Percentiles rank a stretch among this genome's conserved stretches.
phyloP scores from a whole-genome alignment of 2,797 vertebrate species.

The Sebastes itinus region DNA sequence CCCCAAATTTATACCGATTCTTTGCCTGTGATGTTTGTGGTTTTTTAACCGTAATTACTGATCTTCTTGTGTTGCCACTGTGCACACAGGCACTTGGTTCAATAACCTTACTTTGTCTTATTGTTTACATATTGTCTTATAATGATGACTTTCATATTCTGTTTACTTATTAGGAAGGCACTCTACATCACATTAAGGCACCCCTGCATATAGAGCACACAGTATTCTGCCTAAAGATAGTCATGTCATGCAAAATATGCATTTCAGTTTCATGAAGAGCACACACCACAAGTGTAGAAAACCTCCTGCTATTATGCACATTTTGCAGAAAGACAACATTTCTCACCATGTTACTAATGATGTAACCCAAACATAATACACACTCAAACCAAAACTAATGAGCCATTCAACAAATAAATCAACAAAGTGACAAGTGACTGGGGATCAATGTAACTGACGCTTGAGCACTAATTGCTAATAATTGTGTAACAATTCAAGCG shows the following conservation, averaged over 20 bases:
- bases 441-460: neutral
- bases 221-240: neutral
- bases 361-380: neutral
- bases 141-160: too few species aligned
- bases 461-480: neutral
- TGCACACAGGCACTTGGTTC: too few species aligned
- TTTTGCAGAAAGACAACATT: neutral
- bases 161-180: too few species aligned
- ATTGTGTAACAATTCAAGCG: neutral
- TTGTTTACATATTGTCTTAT: too few species aligned
- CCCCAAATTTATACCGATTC: too few species aligned
- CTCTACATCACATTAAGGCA: too few species aligned
- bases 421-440: constrained; percentile 7
- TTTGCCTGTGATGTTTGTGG: too few species aligned
- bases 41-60: too few species aligned
- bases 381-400: constrained; percentile 4
- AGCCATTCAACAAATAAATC: constrained; percentile 1
- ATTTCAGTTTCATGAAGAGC: neutral
- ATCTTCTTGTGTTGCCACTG: too few species aligned
- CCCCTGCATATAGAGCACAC: neutral
- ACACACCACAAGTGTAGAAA: neutral
- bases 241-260: neutral
- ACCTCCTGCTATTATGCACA: neutral
- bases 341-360: constrained; percentile 1
- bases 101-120: too few species aligned